Conservation (phyloP, 2,113 vertebrate species). For the Malaclemys terrapin region DNA sequence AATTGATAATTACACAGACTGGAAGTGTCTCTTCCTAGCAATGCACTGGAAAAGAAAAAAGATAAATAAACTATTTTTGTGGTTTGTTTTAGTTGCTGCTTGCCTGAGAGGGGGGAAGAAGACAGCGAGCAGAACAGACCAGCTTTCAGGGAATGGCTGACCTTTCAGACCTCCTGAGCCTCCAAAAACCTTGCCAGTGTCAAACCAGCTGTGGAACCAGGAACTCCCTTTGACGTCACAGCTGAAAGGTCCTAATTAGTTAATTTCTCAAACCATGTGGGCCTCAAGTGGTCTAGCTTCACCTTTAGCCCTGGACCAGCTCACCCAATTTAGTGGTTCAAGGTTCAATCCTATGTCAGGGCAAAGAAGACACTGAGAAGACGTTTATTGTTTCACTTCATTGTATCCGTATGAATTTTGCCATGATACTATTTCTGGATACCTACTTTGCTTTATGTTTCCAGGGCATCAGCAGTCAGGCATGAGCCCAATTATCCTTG, state of each 20-base stretch:
- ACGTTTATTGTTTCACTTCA: conserved; percentile 30
- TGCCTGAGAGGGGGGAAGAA: conserved; percentile 2
- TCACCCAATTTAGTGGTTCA: conserved; percentile 76
- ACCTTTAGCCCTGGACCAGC: conserved; percentile 80
- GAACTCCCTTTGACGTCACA: conserved; percentile 64
- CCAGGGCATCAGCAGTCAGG: background rate
- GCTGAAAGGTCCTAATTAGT: conserved; percentile 79
- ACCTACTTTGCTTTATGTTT: background rate
- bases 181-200: conserved; percentile 49
- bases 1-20: conserved; percentile 68
- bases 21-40: conserved; percentile 62
- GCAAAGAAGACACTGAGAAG: conserved; percentile 65
- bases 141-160: conserved; percentile 67
- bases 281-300: conserved; percentile 69
- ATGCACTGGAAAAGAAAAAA: conserved; percentile 18
- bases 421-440: background rate
- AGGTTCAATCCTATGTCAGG: conserved; percentile 78
- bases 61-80: conserved; percentile 63
- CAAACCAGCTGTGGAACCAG: conserved; percentile 79
- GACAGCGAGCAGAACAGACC: conserved; percentile 44
- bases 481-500: background rate
- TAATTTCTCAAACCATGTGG: conserved; percentile 78
- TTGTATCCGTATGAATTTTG: conserved; percentile 32
- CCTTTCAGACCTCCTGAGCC: conserved; percentile 73
- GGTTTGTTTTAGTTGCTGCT: conserved; percentile 53